Base-by-base conservation (phyloP, 2,113 vertebrate genomes). In the Dicerorhinus sumatrensis region DNA sequence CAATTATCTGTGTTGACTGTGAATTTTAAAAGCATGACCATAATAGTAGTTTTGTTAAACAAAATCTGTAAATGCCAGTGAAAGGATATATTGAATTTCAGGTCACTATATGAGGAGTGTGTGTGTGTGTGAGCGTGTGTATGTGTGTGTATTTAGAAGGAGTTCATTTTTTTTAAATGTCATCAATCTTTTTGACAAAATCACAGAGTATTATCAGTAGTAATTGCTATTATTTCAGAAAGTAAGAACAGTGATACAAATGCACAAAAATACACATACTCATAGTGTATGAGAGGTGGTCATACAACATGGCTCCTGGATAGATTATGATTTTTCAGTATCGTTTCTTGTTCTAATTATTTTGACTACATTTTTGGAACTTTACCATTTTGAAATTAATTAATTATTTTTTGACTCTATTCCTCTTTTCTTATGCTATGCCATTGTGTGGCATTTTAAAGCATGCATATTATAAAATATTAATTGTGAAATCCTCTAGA, bases 381-480 rank as follows among this genome's bases (percentile, higher is more conserved):
- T 56, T 31, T 51, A 65, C 0, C 6, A 56, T 33, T 85, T 84
- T 91, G 48, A 75, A 80, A 93, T 91, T 70, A 77, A 93, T 91
- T 70, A 77, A 48, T 77, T 29, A 86, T 29, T 62, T 80, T 81
- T 73, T 76, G 5, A 79, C 10, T 70, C 8, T 48, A 29, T 33
- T 81, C 6, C 16, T 70, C 27, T 92, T 95, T 90, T 51, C 29
- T 87, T 58, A 82, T 48, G 11, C 6, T 29, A 2, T 94, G 33
- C 27, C 60, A 81, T 46, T 73, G 4, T 42, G 29, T 96, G 54
- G 5, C 58, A 54, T 87, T 72, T 51, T 79, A 46, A 90, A 92
- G 65, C 36, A 77, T 87, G 17, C 16, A 39, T 94, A 48, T 79
- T 56, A 79, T 87, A 79, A 94, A 92, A 83, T 60, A 92, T 87